These are phyloP conservation scores for Gandaritis pyraliata DNA, from an alignment of 2,888 invertebrate species.

Conservation along the genomic window DNA sequence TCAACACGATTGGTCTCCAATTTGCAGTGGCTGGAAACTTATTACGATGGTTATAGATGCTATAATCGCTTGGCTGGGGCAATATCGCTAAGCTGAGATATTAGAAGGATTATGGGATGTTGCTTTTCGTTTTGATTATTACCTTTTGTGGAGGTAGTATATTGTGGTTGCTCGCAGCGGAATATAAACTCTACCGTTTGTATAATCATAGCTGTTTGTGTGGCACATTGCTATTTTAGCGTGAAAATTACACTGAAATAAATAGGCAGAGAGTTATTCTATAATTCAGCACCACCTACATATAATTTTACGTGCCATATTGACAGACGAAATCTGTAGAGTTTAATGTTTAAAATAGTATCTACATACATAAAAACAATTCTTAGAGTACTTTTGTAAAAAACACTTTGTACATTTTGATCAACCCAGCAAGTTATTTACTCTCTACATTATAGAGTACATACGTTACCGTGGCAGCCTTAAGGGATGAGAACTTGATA, in stretches of 20 bases:
- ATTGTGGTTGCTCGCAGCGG: slow-evolving; percentile 21
- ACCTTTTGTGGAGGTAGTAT: slow-evolving; percentile 34
- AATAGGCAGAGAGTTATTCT: too few species aligned
- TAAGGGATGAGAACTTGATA: slow-evolving; percentile 40
- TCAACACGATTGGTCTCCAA: slow-evolving; percentile 59
- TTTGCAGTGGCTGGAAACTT: slow-evolving; percentile 52
- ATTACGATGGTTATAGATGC: slow-evolving; percentile 51
- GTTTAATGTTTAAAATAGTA: not conserved
- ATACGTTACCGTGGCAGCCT: slow-evolving; percentile 28
- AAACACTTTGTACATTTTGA: too few species aligned
- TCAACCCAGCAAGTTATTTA: not conserved
- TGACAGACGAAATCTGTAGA: not conserved
- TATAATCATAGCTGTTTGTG: not conserved
- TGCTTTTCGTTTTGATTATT: slow-evolving; percentile 61
- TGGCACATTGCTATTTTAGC: slow-evolving; percentile 3
- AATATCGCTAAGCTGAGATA: slow-evolving; percentile 61
- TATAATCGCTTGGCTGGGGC: slow-evolving; percentile 49
- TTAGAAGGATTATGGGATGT: slow-evolving; percentile 68
- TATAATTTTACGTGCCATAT: too few species aligned
- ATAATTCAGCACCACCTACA: too few species aligned
- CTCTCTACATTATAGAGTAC: slow-evolving; percentile 2
- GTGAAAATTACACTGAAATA: not conserved
- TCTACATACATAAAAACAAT: too few species aligned
- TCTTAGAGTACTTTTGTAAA: too few species aligned
- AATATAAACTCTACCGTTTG: slow-evolving; percentile 15